Evolutionary conservation across 2,113 vertebrate species (phyloP).

Genomic region (Chroicocephalus ridibundus): DNA sequence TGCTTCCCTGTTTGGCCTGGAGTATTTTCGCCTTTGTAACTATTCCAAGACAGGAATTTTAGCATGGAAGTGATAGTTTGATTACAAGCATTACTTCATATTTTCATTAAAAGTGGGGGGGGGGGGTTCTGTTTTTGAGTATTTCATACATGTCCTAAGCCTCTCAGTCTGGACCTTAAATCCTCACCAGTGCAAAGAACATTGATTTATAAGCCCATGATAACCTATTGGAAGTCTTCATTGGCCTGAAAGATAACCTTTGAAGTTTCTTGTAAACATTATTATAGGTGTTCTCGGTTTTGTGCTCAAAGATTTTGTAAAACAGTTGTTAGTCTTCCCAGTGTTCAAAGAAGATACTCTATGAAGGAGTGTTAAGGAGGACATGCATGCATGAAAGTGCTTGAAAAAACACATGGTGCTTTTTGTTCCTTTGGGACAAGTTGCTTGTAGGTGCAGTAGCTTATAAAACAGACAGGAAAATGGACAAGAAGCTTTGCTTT

Average conservation of each 20-base stretch:
- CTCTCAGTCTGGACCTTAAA: neutral
- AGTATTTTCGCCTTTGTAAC: neutral
- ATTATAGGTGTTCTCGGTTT: neutral
- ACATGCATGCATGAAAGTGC: neutral
- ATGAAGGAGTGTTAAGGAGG: neutral
- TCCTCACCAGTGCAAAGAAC: neutral
- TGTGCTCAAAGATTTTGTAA: neutral
- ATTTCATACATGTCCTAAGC: neutral
- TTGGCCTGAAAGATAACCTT: neutral
- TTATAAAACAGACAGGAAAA: neutral
- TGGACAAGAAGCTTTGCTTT: neutral
- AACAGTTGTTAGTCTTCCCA: neutral
- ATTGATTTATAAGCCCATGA: neutral
- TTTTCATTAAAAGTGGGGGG: neutral
- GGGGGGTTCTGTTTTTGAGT: fast-evolving
- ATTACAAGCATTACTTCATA: neutral
- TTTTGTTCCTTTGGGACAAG: neutral
- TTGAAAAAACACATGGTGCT: neutral
- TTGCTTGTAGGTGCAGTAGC: neutral
- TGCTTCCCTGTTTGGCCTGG: neutral
- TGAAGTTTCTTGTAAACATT: neutral
- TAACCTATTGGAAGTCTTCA: neutral
- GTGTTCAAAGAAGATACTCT: neutral
- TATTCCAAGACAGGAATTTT: neutral
- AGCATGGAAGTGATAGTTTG: neutral